Conservation (phyloP, 2,888 invertebrate genomes). For the Papilio gigon region DNA sequence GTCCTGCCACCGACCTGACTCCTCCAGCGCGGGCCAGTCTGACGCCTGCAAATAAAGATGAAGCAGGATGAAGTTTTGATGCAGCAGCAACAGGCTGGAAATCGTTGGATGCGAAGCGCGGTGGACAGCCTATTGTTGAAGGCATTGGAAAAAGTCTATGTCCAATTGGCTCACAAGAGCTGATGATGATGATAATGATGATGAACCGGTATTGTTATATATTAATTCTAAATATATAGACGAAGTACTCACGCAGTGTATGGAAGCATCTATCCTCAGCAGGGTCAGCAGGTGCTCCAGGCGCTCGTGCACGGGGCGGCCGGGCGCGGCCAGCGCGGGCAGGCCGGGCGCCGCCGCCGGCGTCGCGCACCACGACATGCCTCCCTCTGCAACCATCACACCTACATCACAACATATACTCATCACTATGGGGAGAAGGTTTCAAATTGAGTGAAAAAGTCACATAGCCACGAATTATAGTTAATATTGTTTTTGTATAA, state of each 20-base stretch:
- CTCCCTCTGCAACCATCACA: conserved; percentile 55
- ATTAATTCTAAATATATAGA: background rate
- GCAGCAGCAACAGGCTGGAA: too few species aligned
- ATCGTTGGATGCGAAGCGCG: too few species aligned
- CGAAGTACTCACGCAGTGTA: conserved; percentile 82
- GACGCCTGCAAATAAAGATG: conserved; percentile 69
- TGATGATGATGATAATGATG: too few species aligned
- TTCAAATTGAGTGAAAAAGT: too few species aligned
- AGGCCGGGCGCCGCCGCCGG: conserved; percentile 47
- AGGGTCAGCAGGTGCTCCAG: conserved; percentile 89
- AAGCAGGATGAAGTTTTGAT: too few species aligned
- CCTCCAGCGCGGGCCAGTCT: conserved; percentile 83
- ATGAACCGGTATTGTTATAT: too few species aligned
- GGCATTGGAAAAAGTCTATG: too few species aligned
- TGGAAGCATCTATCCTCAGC: conserved; percentile 93
- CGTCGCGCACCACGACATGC: conserved; percentile 53
- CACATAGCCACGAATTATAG: too few species aligned
- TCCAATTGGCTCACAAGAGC: too few species aligned
- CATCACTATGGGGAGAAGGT: background rate
- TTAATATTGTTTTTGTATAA: too few species aligned
- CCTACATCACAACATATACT: conserved; percentile 26
- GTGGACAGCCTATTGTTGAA: too few species aligned
- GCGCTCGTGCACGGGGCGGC: conserved; percentile 68
- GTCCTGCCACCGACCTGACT: conserved; percentile 63
- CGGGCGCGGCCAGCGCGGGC: conserved; percentile 54